Base-by-base conservation (phyloP, 2,797 vertebrate genomes). In the Sebastes kiyomatsui region DNA sequence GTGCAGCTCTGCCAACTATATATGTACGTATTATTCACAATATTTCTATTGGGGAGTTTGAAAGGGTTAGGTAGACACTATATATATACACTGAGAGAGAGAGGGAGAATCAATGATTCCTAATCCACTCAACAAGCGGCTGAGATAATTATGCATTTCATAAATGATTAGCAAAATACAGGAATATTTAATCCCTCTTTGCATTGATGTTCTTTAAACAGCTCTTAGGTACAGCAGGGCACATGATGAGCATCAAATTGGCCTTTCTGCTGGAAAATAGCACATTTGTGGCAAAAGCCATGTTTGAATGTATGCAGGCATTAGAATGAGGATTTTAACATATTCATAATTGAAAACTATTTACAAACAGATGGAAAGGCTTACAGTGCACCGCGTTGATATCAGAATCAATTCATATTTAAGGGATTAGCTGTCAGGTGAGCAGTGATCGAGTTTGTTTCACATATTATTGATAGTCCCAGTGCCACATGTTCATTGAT, bases 131-230 rank as follows among this genome's bases (percentile, higher is more conserved):
- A 90, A 92, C 87, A 90, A 93, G 95, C 92, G 58, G 93, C 92
- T 91, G 92, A 92, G 93, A 96, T 96, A 96, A 96, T 96, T 95
- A 96, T 96, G 92, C 90, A 92, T 93, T 94, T 94, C 91, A 91
- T 93, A 94, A 94, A 96, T 96, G 93, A 96, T 96, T 95, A 94
- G 93, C 88, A 94, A 95, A 96, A 96, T 96, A 94, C 94, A 88
- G 92, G 93, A 96, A 96, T 96, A 94, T 94, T 94, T 94, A 95
- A 95, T 95, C 92, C 94, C 55, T 81, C 87, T 94, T 95, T 94
- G 91, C 93, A 93, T 91, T 92, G 89, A 94, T 94, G 91, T 95
- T 94, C 91, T 91, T 93, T 92, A 92, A 91, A 92, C 91, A 93
- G 90, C 87, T 91, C 91, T 92, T 87, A 91, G 93, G 93, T 94